phyloP scores from a whole-genome alignment of 2,797 vertebrate genomes.

The Scleropages formosus region DNA sequence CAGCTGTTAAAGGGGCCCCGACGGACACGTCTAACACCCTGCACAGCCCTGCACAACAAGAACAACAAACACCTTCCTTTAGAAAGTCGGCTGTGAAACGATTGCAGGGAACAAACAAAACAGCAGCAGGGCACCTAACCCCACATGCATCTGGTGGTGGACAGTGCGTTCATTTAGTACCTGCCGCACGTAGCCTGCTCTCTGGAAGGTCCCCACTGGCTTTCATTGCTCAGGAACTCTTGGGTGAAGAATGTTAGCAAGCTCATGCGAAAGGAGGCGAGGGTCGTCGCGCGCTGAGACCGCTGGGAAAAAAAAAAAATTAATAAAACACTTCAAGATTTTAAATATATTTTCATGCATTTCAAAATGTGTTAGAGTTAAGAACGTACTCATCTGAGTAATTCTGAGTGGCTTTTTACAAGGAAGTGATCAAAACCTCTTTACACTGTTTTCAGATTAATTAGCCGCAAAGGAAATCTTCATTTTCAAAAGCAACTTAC shows the following conservation, averaged over 20 bases:
- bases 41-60: not conserved
- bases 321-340: too few relatives aligned
- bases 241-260: not conserved
- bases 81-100: slow-evolving; percentile 1
- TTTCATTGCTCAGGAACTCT: not conserved
- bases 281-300: too few relatives aligned
- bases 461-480: slow-evolving; percentile 21
- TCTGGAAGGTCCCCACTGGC: not conserved
- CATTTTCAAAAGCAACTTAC: not conserved
- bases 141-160: not conserved
- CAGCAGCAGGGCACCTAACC: not conserved
- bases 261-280: too few relatives aligned
- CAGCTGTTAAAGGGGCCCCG: not conserved
- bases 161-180: not conserved
- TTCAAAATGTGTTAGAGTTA: slow-evolving; percentile 10
- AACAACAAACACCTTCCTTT: slow-evolving; percentile 16
- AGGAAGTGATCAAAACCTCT: not conserved
- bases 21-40: slow-evolving; percentile 2
- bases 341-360: not conserved
- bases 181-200: not conserved
- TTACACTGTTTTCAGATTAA: slow-evolving; percentile 14
- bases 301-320: too few relatives aligned
- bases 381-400: slow-evolving; percentile 16
- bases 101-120: not conserved
- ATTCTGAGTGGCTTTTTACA: slow-evolving; percentile 9